Base-by-base conservation (phyloP, 2,797 vertebrate species). In the Benthosema pterotum region DNA sequence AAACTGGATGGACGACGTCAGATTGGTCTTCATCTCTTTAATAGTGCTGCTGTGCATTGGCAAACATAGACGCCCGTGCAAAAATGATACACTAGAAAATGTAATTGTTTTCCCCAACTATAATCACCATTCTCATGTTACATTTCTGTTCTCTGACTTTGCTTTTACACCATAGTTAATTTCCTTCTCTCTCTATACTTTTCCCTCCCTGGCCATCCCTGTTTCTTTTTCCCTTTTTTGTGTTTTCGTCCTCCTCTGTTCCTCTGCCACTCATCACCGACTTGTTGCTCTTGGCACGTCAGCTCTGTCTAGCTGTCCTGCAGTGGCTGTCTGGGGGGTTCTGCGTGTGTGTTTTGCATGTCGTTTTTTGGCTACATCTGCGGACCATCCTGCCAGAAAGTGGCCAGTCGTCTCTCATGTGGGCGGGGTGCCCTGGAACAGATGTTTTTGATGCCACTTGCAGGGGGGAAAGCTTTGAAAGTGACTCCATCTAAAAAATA, bases 401-500 rank as follows among this genome's bases (percentile, higher is more conserved):
- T 13, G 54, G 74, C 69, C 62, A 32, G 58, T 58, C 72, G 75
- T 80, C 71, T 78, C 77, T 80, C 71, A 73, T 80, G 80, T 84
- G 83, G 83, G 71, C 75, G 74, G 72, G 72, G 77, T 82, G 75
- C 65, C 67, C 75, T 55, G 77, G 83, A 90, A 77, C 91, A 91
- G 84, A 87, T 91, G 90, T 87, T 90, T 89, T 75, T 75, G 77
- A 86, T 90, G 91, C 83, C 87, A 88, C 87, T 85, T 77, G 71
- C 71, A 72, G 64, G 60, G 32, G 32, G 78, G 68, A 74, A 73
- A 25, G 75, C 81, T 88, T 90, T 88, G 77, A 89, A 88, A 87
- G 79, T 80, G 79, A 89, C 84, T 90, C 69, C 69, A 79, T 80
- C 25, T 42, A 63, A 85, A 58, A 56, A 50, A 58, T 12, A 46